Percentiles rank a stretch among this genome's conserved stretches.
phyloP scores from a whole-genome alignment of 2,113 vertebrate genomes.

The Drymodes brunneopygia region DNA sequence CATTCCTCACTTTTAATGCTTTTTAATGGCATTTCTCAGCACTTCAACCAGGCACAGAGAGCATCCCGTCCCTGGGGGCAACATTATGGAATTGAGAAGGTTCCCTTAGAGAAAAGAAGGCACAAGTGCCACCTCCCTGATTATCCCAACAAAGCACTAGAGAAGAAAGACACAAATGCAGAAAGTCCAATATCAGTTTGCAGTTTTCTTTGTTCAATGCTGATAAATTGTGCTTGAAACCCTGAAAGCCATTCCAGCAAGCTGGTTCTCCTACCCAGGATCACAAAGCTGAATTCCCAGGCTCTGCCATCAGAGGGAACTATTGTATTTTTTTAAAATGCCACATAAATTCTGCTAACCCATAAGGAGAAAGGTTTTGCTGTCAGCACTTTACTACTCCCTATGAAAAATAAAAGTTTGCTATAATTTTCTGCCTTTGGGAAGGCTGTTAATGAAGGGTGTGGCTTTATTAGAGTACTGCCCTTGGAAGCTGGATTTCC shows the following conservation, averaged over 20 bases:
- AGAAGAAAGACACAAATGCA: neutral
- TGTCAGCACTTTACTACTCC: neutral
- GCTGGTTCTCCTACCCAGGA: neutral
- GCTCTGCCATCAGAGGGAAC: constrained; percentile 52
- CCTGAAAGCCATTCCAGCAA: neutral
- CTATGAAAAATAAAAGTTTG: neutral
- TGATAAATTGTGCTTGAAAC: neutral
- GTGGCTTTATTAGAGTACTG: neutral
- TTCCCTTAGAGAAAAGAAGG: neutral
- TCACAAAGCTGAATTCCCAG: neutral
- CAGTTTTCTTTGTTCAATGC: neutral
- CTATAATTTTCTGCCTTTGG: neutral
- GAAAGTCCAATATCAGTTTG: neutral
- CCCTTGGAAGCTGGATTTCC: neutral
- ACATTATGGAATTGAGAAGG: neutral
- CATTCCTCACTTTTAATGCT: neutral
- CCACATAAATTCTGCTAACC: neutral
- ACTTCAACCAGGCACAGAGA: neutral
- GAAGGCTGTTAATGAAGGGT: neutral
- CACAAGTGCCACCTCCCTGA: neutral
- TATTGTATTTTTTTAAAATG: constrained; percentile 14
- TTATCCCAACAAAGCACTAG: neutral
- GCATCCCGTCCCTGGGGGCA: neutral
- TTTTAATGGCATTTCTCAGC: neutral
- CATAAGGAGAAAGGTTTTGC: neutral